Conservation (phyloP, 2,888 invertebrate species). For the Plebejus melissa region DNA sequence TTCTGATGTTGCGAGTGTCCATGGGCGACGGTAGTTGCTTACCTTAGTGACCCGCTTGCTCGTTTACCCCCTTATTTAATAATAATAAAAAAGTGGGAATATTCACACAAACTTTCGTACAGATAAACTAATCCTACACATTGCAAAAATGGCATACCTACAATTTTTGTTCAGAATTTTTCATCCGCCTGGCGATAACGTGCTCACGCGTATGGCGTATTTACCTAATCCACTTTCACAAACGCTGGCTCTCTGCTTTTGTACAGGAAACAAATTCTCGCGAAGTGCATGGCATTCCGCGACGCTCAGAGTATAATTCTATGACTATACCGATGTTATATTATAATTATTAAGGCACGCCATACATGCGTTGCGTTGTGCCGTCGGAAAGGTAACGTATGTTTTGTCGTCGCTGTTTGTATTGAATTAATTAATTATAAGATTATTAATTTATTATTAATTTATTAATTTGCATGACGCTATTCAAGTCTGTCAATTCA, state of each 20-base stretch:
- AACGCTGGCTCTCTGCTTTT: conserved; percentile 18
- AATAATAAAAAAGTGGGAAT: background rate
- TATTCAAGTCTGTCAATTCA: no score
- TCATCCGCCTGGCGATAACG: background rate
- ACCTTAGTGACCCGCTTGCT: no score
- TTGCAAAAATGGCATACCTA: background rate
- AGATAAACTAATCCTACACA: background rate
- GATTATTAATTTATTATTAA: no score
- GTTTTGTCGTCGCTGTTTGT: no score
- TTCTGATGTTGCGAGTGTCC: no score
- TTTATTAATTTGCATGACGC: no score
- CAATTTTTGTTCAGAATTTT: background rate
- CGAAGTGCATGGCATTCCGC: background rate
- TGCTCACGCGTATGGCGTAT: background rate
- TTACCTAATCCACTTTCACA: conserved; percentile 12
- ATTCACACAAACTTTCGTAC: background rate
- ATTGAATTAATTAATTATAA: no score
- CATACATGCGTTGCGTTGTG: no score
- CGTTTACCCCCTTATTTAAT: no score
- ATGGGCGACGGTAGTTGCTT: no score
- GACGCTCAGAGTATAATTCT: background rate
- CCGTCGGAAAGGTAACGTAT: no score
- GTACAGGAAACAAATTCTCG: conserved; percentile 24
- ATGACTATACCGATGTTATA: background rate
- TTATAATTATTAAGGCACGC: no score